Conservation (phyloP, 2,888 invertebrate species). For the Toxonevra muliebris region DNA sequence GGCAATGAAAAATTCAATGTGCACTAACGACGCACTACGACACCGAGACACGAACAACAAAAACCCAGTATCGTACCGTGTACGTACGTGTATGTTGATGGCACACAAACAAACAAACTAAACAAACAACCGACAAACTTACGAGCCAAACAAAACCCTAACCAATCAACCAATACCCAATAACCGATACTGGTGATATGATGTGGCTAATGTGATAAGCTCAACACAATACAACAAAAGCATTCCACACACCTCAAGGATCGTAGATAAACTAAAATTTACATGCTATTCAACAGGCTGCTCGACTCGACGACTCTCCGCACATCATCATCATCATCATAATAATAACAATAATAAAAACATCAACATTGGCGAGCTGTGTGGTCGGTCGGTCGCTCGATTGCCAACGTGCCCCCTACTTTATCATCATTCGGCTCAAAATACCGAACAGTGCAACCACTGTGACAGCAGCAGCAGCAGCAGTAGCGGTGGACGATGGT, state of each 20-base stretch:
- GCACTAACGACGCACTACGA: too few relatives aligned
- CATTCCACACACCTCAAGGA: conserved; percentile 51
- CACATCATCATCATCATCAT: not conserved
- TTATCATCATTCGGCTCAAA: too few relatives aligned
- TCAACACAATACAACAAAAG: not conserved
- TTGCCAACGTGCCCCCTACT: too few relatives aligned
- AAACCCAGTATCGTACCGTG: too few relatives aligned
- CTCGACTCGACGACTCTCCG: conserved; percentile 6
- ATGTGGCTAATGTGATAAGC: conserved; percentile 19
- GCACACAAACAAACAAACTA: not conserved
- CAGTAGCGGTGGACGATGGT: too few relatives aligned
- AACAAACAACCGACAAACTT: conserved; percentile 10
- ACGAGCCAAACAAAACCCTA: not conserved
- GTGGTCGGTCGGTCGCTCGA: too few relatives aligned
- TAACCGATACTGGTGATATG: conserved; percentile 25
- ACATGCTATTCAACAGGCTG: conserved; percentile 50
- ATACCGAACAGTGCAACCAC: conserved; percentile 3
- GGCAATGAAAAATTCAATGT: not conserved
- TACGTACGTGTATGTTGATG: not conserved
- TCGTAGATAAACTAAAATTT: conserved; percentile 53
- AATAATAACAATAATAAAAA: too few relatives aligned
- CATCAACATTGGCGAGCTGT: too few relatives aligned
- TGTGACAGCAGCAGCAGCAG: not conserved
- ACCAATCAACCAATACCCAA: conserved; percentile 18
- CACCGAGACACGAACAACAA: too few relatives aligned